Evolutionary conservation across 2,888 invertebrate genomes (phyloP), one percentile per base, ranked within the genome.

Genomic region (Nymphalis polychloros): DNA sequence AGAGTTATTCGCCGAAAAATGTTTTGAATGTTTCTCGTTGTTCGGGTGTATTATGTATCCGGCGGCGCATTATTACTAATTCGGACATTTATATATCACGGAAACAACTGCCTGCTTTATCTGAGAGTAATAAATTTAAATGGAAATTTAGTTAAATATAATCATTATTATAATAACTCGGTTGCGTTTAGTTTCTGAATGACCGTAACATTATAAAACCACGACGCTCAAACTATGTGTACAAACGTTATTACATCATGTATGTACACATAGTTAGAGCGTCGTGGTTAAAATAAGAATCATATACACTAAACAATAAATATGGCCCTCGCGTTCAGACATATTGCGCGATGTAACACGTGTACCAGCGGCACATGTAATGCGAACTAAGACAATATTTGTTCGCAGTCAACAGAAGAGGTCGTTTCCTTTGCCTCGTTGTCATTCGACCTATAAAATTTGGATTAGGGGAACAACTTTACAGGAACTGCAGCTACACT

Each of bases 241-340:
- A 1, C 3, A 2, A 23, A 23, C n/a, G n/a, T 23, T 23, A 23
- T 23, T 1, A 23, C 23, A 23, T 23, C 1, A 23, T 23, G 23
- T 23, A 23, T 23, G 23, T 23, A 27, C 16, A 13, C 13, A 52
- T 23, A 23, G 5, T 8, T n/a, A 23, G 4, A 10, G 1, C 13
- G 10, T 52, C 13, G 13, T 13, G 10, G 52, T n/a, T 23, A 20
- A 31, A 31, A 31, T n/a, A 55, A 55, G 16, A 31, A 7, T n/a
- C 55, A 55, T 35, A 55, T 35, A n/a, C 35, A n/a, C 16, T n/a
- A 55, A 17, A 55, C 55, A 55, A 52, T 52, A 23, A 52, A 52
- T 23, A 16, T 10, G 13, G 52, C 23, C 17, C n/a, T n/a, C 8
- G n/a, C 55, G 17, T 7, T 8, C 3, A 16, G 19, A 41, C 57